phyloP scores from a whole-genome alignment of 2,888 invertebrate genomes.

The Empis livida region DNA sequence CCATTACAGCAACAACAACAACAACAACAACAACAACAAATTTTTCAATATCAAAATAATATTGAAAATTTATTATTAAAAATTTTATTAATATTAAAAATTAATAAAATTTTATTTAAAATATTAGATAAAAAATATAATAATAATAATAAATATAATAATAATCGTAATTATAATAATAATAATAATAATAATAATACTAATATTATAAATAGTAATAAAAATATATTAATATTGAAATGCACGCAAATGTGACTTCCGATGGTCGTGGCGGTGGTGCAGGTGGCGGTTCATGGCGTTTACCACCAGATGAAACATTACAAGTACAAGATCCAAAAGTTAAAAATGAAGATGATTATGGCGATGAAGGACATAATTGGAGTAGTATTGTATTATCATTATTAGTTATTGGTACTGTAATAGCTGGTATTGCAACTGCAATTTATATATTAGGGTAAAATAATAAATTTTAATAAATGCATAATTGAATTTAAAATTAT shows the following conservation, averaged over 20 bases:
- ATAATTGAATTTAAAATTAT: no score
- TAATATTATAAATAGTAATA: no score
- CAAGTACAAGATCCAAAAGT: slow-evolving; percentile 81
- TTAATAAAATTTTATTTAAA: background rate
- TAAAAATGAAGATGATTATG: slow-evolving; percentile 67
- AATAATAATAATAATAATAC: no score
- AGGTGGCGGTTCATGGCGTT: slow-evolving; percentile 66
- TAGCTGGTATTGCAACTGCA: slow-evolving; percentile 77
- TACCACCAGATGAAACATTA: slow-evolving; percentile 83
- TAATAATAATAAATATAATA: slow-evolving; percentile 1
- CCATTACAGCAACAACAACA: background rate
- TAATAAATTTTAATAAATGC: background rate
- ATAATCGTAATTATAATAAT: no score
- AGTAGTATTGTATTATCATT: slow-evolving; percentile 76
- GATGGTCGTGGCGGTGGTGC: slow-evolving; percentile 60
- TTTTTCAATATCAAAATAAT: background rate
- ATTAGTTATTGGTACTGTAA: slow-evolving; percentile 74
- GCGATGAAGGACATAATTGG: slow-evolving; percentile 78
- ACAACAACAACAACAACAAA: slow-evolving; percentile 1
- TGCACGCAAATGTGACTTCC: slow-evolving; percentile 82
- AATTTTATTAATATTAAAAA: background rate
- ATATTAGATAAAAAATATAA: background rate
- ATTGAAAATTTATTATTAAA: background rate
- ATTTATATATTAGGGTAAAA: slow-evolving; percentile 73
- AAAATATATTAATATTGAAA: slow-evolving; percentile 29